These are phyloP conservation scores for Chionoecetes opilio DNA, from an alignment of 1,140 invertebrate genomes.

Conservation along the genomic window DNA sequence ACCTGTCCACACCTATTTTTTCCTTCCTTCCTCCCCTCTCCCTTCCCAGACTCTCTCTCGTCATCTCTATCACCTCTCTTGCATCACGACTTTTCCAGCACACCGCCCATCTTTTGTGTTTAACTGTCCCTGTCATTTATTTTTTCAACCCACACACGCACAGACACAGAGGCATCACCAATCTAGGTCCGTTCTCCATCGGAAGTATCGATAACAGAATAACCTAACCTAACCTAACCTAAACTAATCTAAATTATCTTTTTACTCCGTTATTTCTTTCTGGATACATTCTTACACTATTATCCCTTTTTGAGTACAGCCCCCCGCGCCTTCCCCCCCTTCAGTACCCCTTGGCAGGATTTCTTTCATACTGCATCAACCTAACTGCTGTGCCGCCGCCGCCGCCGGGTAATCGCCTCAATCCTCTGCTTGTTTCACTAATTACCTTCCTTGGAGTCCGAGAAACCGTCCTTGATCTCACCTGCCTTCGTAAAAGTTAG, in stretches of 20 bases:
- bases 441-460: background rate
- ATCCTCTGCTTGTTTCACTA: slow-evolving; percentile 9
- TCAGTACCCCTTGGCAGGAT: background rate
- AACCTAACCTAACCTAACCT: too few relatives aligned
- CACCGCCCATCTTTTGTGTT: too few relatives aligned
- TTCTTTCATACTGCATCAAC: background rate
- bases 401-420: background rate
- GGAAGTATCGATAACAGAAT: too few relatives aligned
- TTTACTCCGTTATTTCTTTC: too few relatives aligned
- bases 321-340: background rate
- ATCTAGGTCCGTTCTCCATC: too few relatives aligned
- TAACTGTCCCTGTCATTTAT: background rate
- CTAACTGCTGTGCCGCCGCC: background rate
- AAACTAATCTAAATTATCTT: too few relatives aligned
- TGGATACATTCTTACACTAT: too few relatives aligned
- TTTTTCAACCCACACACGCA: background rate
- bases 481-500: background rate
- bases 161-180: too few relatives aligned
- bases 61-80: background rate
- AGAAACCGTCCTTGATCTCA: slow-evolving; percentile 18
- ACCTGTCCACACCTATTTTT: background rate
- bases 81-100: background rate
- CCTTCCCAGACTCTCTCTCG: background rate
- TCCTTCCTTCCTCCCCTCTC: background rate
- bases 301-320: background rate